These are phyloP conservation scores for Sebastes reedi DNA, from an alignment of 2,797 vertebrate genomes.

Conservation along the genomic window DNA sequence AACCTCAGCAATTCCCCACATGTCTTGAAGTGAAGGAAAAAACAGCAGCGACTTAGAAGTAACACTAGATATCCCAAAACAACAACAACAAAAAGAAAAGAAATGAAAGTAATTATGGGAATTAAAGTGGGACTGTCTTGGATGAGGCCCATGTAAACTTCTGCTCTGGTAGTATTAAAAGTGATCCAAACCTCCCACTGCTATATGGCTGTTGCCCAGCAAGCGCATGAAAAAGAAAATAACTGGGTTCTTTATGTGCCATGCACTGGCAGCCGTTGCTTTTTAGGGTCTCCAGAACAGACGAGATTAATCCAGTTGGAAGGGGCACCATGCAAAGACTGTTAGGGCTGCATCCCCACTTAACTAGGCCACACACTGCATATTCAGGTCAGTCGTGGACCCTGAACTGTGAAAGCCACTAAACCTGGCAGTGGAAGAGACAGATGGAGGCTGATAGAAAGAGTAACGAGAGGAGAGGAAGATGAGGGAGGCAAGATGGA, in stretches of 20 bases:
- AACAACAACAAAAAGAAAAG: neutral
- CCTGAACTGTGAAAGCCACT: conserved; percentile 44
- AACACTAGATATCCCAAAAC: conserved; percentile 9
- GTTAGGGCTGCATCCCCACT: conserved; percentile 75
- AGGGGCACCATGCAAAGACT: conserved; percentile 76
- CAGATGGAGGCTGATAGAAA: neutral
- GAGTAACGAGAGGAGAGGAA: neutral
- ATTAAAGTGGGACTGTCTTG: conserved; percentile 41
- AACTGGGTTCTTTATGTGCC: conserved; percentile 65
- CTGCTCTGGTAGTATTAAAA: conserved; percentile 44
- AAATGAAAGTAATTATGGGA: conserved; percentile 44
- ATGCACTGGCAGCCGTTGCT: conserved; percentile 72
- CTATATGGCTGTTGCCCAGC: conserved; percentile 73
- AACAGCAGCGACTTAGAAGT: conserved; percentile 31
- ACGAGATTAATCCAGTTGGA: conserved; percentile 69
- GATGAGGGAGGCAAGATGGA: neutral
- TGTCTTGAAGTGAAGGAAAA: conserved; percentile 36
- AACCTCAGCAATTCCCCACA: conserved; percentile 44
- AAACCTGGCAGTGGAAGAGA: conserved; percentile 35
- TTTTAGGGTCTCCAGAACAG: conserved; percentile 64
- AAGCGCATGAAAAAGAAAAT: conserved; percentile 65
- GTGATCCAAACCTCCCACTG: conserved; percentile 86
- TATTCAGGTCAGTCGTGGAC: conserved; percentile 54
- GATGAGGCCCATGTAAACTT: conserved; percentile 52
- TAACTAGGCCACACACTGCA: conserved; percentile 48